Percentiles rank a stretch among this genome's conserved stretches.
These are phyloP conservation scores for Oxycera nigricornis DNA, from an alignment of 2,888 invertebrate genomes.

Conservation along the genomic window DNA sequence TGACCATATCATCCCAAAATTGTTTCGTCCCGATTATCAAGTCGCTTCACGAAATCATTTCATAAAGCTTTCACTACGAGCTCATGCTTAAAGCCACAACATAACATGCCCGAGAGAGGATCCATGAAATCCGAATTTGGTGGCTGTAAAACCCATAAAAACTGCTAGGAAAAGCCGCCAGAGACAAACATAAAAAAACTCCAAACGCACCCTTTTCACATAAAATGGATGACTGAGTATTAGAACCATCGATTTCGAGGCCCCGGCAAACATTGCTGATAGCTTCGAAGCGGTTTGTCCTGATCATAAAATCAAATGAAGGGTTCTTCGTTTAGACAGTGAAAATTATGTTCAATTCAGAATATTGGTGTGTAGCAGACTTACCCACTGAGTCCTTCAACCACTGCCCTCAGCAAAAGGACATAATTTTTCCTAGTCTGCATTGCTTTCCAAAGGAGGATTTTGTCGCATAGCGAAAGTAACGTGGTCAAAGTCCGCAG, in stretches of 20 bases:
- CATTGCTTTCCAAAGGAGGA: not conserved
- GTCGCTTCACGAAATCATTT: not conserved
- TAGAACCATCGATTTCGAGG: not conserved
- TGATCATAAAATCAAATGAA: conserved; percentile 35
- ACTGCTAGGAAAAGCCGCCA: not conserved
- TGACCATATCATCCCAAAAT: no score
- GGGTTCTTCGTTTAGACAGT: conserved; percentile 13
- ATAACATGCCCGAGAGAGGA: not conserved
- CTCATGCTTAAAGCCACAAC: not conserved
- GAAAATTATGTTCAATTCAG: not conserved
- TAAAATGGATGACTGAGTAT: conserved; percentile 13
- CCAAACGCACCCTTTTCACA: conserved; percentile 7
- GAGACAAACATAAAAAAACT: not conserved
- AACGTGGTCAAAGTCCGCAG: not conserved
- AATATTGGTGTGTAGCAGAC: conserved; percentile 5
- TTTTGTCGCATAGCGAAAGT: conserved; percentile 32
- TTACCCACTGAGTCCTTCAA: not conserved
- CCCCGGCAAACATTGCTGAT: conserved; percentile 9
- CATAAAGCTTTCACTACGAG: not conserved
- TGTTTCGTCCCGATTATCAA: not conserved
- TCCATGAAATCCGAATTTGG: conserved; percentile 1
- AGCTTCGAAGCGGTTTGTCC: conserved; percentile 7
- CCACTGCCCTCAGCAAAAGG: not conserved
- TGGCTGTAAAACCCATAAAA: conserved; percentile 29
- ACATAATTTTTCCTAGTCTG: not conserved